Evolutionary conservation across 2,888 invertebrate species (phyloP), one percentile per base, ranked within the genome.

Genomic region (Heliconius charithonia): DNA sequence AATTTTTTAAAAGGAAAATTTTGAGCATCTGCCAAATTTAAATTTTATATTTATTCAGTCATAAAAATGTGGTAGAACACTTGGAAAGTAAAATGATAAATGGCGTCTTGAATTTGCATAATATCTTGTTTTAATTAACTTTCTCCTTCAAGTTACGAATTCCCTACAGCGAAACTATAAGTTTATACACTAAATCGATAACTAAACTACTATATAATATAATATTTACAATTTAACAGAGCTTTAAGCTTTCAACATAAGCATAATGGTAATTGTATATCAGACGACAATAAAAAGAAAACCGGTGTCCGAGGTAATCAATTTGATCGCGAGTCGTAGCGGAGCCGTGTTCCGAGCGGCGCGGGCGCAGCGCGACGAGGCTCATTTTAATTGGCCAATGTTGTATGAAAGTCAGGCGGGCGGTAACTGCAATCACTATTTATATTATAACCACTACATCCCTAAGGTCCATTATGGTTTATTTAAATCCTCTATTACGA

Each of bases 401-500:
- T 85, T 85, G 77, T 69, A 79, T 81, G 85, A 86, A 87, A 87
- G 85, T 85, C 82, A 85, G 75, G 63, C 62, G 56, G 37, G 63
- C 62, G 29, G 69, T 67, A 72, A 65, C 56, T 70, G 74, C 45
- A 75, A 84, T 45, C 41, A 83, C 82, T 86, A 84, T 85, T 63
- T 63, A 83, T 80, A 59, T 84, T 81, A 83, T 82, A 84, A 82
- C 80, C 78, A 83, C 85, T 83, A 84, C 83, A 81, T 81, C 84
- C 85, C 84, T 83, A 87, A 89, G 89, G 87, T 87, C 85, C 86
- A 84, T 82, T 85, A 84, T 86, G 87, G 88, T 89, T 89, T 88
- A 92, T 91, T 69, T 90, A 88, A 88, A 92, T 90, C 89, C 89
- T 82, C 84, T 83, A 85, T 82, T 80, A 82, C 86, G 87, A 90